Evolutionary conservation across 2,888 invertebrate species (phyloP).

Genomic region (Amiota communis): DNA sequence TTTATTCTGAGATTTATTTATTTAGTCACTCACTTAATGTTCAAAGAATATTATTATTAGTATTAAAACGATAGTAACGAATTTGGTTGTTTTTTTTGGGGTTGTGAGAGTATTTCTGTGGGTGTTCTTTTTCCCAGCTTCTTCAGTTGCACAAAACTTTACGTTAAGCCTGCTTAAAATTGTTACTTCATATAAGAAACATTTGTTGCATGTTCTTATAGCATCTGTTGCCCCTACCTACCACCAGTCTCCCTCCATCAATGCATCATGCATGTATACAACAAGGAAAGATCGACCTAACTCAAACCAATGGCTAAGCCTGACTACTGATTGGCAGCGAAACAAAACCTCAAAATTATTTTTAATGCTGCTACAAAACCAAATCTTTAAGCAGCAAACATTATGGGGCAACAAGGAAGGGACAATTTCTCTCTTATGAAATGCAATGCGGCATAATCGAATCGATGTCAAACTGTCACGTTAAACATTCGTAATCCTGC

Average conservation of each 20-base stretch:
- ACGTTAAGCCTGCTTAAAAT: conserved; percentile 41
- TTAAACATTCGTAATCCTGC: conserved; percentile 35
- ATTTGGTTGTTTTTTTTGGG: conserved; percentile 3
- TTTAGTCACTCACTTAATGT: conserved; percentile 8
- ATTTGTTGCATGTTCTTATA: conserved; percentile 37
- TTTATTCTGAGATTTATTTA: not conserved
- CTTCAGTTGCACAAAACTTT: not conserved
- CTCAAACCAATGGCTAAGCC: not conserved
- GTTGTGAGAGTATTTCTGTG: not conserved
- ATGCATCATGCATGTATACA: too few species aligned
- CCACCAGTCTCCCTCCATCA: too few species aligned
- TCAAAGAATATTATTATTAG: conserved; percentile 29
- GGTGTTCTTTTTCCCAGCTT: conserved; percentile 4
- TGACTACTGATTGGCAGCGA: conserved; percentile 23
- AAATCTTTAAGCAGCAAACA: conserved; percentile 21
- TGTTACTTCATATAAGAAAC: not conserved
- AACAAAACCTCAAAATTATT: conserved; percentile 21
- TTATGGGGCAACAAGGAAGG: too few species aligned
- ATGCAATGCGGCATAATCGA: conserved; percentile 31
- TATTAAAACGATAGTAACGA: conserved; percentile 9
- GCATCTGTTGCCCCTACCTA: not conserved
- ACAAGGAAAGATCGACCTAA: not conserved
- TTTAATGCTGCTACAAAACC: conserved; percentile 10
- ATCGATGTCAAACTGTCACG: conserved; percentile 40
- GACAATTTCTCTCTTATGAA: not conserved